Conservation (phyloP, 1,140 invertebrate genomes). For the Macrobrachium rosenbergii region DNA sequence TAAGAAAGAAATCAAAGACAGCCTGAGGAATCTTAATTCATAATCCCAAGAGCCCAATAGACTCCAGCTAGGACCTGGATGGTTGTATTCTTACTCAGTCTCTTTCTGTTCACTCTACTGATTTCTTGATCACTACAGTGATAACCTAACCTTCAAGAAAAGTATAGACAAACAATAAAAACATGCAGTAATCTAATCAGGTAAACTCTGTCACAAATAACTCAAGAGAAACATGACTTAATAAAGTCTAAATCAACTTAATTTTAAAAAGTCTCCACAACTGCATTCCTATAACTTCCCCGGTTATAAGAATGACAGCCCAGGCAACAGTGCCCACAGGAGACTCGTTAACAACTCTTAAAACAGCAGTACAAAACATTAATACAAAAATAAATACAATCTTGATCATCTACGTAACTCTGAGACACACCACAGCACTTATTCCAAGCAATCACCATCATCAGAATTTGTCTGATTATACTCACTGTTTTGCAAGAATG, state of each 20-base stretch:
- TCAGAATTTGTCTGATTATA: too few species aligned
- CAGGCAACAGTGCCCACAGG: background rate
- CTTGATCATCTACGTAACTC: too few species aligned
- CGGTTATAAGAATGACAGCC: constrained; percentile 44
- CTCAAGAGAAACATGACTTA: background rate
- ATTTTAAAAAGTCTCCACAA: background rate
- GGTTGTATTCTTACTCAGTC: background rate
- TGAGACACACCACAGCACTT: too few species aligned
- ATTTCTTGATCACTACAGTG: too few species aligned
- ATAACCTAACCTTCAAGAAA: too few species aligned
- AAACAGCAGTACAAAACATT: background rate
- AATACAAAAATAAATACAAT: too few species aligned
- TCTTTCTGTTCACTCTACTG: too few species aligned
- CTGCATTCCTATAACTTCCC: constrained; percentile 57
- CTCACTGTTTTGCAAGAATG: too few species aligned
- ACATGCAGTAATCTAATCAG: too few species aligned
- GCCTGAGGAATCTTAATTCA: background rate
- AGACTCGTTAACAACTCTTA: background rate
- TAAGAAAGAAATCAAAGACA: background rate
- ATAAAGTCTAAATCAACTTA: background rate
- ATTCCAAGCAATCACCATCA: too few species aligned
- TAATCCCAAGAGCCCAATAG: constrained; percentile 15
- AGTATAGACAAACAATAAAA: too few species aligned
- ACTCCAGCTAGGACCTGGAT: constrained; percentile 21
- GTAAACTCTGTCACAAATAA: background rate